These are phyloP conservation scores for Turritopsis rubra DNA, from an alignment of 30 jellyfish, hydroid and myxozoan genomes.

Conservation along the genomic window DNA sequence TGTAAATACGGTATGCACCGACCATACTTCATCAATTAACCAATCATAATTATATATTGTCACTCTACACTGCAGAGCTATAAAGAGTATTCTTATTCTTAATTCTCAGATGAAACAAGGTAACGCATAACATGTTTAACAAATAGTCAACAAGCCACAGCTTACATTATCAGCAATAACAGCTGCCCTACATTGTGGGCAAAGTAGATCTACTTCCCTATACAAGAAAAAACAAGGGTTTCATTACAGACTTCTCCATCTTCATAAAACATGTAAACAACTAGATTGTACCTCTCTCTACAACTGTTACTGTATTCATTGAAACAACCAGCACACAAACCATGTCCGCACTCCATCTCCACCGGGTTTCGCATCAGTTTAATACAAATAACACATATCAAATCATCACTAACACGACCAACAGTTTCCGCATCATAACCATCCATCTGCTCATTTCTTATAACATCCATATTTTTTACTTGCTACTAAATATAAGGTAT, in stretches of 20 bases:
- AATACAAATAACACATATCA: neutral
- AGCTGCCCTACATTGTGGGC: neutral
- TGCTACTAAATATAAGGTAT: too few relatives aligned
- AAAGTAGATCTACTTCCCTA: neutral
- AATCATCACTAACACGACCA: neutral
- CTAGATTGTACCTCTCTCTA: neutral
- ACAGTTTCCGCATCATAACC: slow-evolving; percentile 8
- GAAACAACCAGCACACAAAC: slow-evolving; percentile 10
- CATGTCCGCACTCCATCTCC: slow-evolving; percentile 11
- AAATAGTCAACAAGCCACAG: neutral
- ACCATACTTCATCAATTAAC: too few relatives aligned
- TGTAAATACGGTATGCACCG: too few relatives aligned
- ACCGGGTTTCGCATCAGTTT: slow-evolving; percentile 2
- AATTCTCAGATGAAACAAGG: too few relatives aligned
- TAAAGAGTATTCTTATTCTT: too few relatives aligned
- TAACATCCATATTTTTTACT: neutral
- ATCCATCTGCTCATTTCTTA: neutral
- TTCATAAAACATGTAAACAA: neutral
- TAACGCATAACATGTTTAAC: too few relatives aligned
- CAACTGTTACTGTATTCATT: neutral
- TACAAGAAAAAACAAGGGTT: neutral
- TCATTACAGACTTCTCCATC: neutral
- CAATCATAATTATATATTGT: too few relatives aligned
- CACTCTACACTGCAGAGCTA: too few relatives aligned
- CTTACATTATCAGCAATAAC: neutral